Conservation (phyloP, 2,888 invertebrate species). For the Minunthozetes semirufus region DNA sequence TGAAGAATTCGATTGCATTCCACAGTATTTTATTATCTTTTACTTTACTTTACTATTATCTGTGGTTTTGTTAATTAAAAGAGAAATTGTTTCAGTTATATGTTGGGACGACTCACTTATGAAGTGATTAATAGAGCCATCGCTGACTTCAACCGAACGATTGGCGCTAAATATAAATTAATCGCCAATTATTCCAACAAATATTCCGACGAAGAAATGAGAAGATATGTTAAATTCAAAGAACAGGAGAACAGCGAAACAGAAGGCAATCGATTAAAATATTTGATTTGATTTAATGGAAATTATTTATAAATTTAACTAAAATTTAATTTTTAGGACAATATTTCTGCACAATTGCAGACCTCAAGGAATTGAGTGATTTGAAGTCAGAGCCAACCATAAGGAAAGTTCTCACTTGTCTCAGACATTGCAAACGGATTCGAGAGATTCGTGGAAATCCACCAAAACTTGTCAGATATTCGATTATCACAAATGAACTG, state of each 20-base stretch:
- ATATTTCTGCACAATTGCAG: slow-evolving; percentile 46
- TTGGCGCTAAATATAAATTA: slow-evolving; percentile 47
- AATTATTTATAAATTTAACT: slow-evolving; percentile 35
- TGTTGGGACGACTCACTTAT: slow-evolving; percentile 47
- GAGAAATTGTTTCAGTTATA: slow-evolving; percentile 45
- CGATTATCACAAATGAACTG: slow-evolving; percentile 3
- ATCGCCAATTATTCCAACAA: slow-evolving; percentile 45
- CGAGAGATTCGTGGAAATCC: slow-evolving; percentile 46
- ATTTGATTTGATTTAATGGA: background rate
- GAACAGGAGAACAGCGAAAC: slow-evolving; percentile 47
- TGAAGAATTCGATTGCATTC: slow-evolving; percentile 46
- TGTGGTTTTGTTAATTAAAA: too few species aligned
- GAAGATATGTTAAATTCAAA: slow-evolving; percentile 45
- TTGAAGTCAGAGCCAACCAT: slow-evolving; percentile 45
- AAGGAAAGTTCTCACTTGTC: slow-evolving; percentile 45
- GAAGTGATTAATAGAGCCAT: slow-evolving; percentile 46
- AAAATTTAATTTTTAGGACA: slow-evolving; percentile 43
- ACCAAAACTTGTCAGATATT: slow-evolving; percentile 45
- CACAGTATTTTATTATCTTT: slow-evolving; percentile 45
- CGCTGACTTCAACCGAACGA: slow-evolving; percentile 46
- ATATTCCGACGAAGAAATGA: slow-evolving; percentile 40
- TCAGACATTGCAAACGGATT: slow-evolving; percentile 47
- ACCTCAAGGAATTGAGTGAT: slow-evolving; percentile 45
- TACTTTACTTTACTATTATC: too few species aligned
- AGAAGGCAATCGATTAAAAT: slow-evolving; percentile 45